Conservation (phyloP, 2,113 vertebrate genomes). For the Triplophysa siluroides region DNA sequence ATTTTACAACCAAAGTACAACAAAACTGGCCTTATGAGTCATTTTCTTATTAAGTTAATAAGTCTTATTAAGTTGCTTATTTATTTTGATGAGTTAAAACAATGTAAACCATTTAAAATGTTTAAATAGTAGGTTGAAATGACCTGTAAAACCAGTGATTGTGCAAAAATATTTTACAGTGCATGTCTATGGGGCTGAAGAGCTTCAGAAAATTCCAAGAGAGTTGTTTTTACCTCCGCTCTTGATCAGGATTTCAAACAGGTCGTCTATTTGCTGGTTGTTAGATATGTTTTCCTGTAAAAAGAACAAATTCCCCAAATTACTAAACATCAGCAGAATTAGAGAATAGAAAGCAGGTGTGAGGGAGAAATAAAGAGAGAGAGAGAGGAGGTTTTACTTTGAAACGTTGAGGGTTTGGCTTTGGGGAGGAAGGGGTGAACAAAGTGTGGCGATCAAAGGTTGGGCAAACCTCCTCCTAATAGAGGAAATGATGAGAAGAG, state of each 20-base stretch:
- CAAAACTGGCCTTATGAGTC: too few relatives aligned
- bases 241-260: constrained; percentile 94
- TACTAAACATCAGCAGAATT: neutral
- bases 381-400: constrained; percentile 69
- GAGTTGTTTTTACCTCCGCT: constrained; percentile 82
- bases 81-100: too few relatives aligned
- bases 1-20: too few relatives aligned
- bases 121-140: too few relatives aligned
- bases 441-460: constrained; percentile 76
- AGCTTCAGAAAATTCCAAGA: neutral
- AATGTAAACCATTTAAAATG: too few relatives aligned
- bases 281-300: constrained; percentile 80
- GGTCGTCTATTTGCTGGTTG: constrained; percentile 92
- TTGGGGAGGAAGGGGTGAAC: constrained; percentile 78
- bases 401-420: constrained; percentile 68
- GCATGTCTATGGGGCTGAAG: too few relatives aligned
- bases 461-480: constrained; percentile 69
- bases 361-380: constrained; percentile 3
- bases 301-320: constrained; percentile 29
- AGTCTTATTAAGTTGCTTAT: too few relatives aligned
- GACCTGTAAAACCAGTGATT: too few relatives aligned
- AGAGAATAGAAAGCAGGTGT: constrained; percentile 24
- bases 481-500: constrained; percentile 47
- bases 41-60: too few relatives aligned
- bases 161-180: neutral